Evolutionary conservation across 2,113 vertebrate genomes (phyloP), one percentile per base, ranked within the genome.

Genomic region (Cairina moschata): DNA sequence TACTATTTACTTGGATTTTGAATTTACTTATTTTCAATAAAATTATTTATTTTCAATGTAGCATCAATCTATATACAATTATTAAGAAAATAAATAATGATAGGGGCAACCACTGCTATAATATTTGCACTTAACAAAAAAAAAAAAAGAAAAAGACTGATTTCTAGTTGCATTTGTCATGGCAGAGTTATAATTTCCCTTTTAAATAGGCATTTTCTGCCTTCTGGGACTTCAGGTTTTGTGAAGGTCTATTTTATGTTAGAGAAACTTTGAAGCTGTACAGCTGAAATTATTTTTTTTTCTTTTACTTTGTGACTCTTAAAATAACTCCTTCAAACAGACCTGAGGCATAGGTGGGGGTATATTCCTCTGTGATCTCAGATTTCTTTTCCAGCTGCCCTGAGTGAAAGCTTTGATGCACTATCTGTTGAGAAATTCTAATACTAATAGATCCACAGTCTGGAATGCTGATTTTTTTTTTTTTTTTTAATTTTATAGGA

Each of bases 181-280:
- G 32, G 8, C 40, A 6, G 28, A 77, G 21, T 50, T 38, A 38
- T 34, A 58, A 6, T 54, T 78, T 71, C 4, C 9, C 9, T 56
- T 28, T 68, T 29, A 86, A 86, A 88, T 40, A 31, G 46, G 5
- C 25, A 20, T 63, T 69, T 91, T 76, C 55, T 87, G 54, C 12
- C 40, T 87, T 80, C 75, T 42, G 56, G 29, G 58, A 74, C 7
- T 65, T 68, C 1, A 79, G 6, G 48, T 36, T 83, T 89, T 80
- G 32, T 85, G 68, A 68, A 90, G 50, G 84, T 42, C 59, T 87
- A 22, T 54, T 90, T 86, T 77, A 28, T 90, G 68, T 42, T 66
- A 83, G 44, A 82, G 31, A 85, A 90, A 88, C 44, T 83, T 83
- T 88, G 59, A 96, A 93, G 78, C 2, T 73, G 17, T 36, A 40